These are phyloP conservation scores for Bombylius discolor DNA, from an alignment of 2,888 invertebrate species.

Conservation along the genomic window DNA sequence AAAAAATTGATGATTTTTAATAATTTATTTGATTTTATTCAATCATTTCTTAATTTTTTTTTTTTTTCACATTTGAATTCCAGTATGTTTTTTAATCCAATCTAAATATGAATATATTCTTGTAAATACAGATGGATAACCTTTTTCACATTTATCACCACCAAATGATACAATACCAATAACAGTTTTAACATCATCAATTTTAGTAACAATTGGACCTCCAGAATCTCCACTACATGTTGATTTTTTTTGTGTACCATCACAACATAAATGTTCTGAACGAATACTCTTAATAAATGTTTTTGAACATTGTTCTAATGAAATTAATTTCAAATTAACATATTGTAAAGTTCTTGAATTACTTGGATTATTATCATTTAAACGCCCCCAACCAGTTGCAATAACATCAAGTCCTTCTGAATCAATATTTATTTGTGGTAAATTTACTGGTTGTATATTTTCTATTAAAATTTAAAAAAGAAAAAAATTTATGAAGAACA, in stretches of 20 bases:
- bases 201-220: constrained; percentile 19
- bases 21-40: not conserved
- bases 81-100: not conserved
- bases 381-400: constrained; percentile 40
- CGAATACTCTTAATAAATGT: too few species aligned
- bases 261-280: constrained; percentile 23
- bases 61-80: not conserved
- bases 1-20: too few species aligned
- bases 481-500: too few species aligned
- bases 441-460: too few species aligned
- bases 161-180: constrained; percentile 6
- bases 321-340: too few species aligned
- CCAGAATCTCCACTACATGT: constrained; percentile 31
- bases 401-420: constrained; percentile 18
- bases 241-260: constrained; percentile 21
- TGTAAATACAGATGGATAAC: constrained; percentile 3
- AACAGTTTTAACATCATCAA: not conserved
- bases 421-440: too few species aligned
- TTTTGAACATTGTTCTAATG: too few species aligned
- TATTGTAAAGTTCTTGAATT: too few species aligned
- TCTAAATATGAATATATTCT: not conserved
- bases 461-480: too few species aligned
- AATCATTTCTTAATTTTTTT: not conserved
- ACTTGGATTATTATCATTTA: too few species aligned
- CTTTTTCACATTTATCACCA: constrained; percentile 1